Evolutionary conservation across 2,797 vertebrate species (phyloP).

Genomic region (Odontamblyopus rebecca): DNA sequence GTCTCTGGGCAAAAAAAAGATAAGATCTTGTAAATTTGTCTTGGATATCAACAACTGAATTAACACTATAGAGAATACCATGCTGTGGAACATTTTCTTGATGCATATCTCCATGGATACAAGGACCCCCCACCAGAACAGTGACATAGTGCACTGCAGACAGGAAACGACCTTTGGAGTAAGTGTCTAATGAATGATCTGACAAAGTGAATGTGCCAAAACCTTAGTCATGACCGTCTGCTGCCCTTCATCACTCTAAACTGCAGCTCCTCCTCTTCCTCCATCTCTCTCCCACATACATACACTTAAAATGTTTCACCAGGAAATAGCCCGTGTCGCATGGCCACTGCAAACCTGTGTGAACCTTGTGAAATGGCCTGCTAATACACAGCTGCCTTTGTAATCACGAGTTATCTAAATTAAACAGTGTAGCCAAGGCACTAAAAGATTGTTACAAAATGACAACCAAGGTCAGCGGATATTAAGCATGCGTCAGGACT

Average conservation of each 20-base stretch:
- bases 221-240: conserved; percentile 50
- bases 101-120: too few relatives aligned
- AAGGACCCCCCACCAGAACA: too few relatives aligned
- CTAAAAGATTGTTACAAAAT: conserved; percentile 13
- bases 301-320: conserved; percentile 3
- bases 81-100: too few relatives aligned
- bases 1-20: too few relatives aligned
- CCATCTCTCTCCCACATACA: conserved; percentile 15
- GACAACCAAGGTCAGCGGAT: conserved; percentile 32
- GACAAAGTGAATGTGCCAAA: not conserved
- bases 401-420: conserved; percentile 25
- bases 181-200: not conserved
- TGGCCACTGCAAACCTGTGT: not conserved
- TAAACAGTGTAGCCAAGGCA: conserved; percentile 12
- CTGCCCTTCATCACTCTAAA: conserved; percentile 52
- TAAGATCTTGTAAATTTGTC: too few relatives aligned
- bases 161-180: not conserved
- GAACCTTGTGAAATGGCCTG: not conserved
- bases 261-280: conserved; percentile 22
- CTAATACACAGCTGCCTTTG: not conserved
- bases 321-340: not conserved
- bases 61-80: too few relatives aligned
- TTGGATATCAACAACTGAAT: too few relatives aligned
- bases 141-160: too few relatives aligned
- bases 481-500: conserved; percentile 25